Base-by-base conservation (phyloP, 2,113 vertebrate species). In the Grus americana region DNA sequence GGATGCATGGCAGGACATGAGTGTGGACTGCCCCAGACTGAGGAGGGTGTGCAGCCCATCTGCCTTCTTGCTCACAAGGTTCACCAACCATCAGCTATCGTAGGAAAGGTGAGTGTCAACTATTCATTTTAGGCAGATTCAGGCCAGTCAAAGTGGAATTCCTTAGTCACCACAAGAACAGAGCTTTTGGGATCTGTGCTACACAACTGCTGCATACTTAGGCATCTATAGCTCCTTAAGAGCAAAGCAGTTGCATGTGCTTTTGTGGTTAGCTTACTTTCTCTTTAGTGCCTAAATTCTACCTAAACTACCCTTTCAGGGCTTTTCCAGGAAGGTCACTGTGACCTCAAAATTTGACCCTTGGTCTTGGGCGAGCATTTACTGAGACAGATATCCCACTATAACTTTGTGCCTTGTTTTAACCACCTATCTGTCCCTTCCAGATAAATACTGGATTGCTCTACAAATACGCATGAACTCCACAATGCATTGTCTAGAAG, bases 1-100 rank as follows among this genome's bases (percentile, higher is more conserved):
- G 38, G 10, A 7, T 68, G 10, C 1, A 0, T 34, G 50, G 23
- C 8, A 40, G 29, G 23, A 11, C 6, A 4, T 10, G 8, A 70
- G 8, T 11, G 20, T 1, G 1, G 3, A 32, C 15, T 72, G 26
- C 20, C 12, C 21, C 54, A 68, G 40, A 13, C 18, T 12, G 1
- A 54, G 58, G 4, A 21, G 2, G 12, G 6, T 27, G 5, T 40
- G 40, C 27, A 72, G 14, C 30, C 7, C 9, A 4, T 17, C 7
- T 46, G 10, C 65, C 4, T 52, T 73, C 47, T 66, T 72, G 62
- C 50, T 49, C 11, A 32, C 19, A 6, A 79, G 4, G 4, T 38
- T 88, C 24, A 49, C 11, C 12, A 70, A 5, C 4, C 22, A 46
- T 10, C 24, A 86, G 12, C 17, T 73, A 0, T 40, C 17, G 50